Evolutionary conservation across 92 coral and sea anemone genomes (phyloP), one percentile per base, ranked within the genome.

Genomic region (Anthopleura xanthogrammica): DNA sequence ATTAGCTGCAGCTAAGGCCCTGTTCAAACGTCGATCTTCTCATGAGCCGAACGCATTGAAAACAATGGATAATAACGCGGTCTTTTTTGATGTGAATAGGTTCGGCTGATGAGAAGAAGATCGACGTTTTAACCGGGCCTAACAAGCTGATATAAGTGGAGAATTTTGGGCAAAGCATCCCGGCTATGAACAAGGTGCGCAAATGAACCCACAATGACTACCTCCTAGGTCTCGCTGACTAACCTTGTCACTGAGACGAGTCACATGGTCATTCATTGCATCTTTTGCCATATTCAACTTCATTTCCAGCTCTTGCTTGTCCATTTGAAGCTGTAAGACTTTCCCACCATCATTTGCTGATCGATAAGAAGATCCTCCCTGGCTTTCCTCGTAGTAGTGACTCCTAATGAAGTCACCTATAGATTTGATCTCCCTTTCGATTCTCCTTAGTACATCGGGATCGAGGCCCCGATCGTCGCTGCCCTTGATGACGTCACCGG

Each of bases 221-320:
- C 58, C 2, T 54, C 58, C 58, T 1, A 54, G 9, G 50, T 46
- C 50, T 46, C 50, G 50, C 9, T 62, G 14, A 2, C 75, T 2
- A 22, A 95, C 98, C 94, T 95, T 93, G 8, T 94, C 95, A 70
- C 88, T 95, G 40, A 94, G 89, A 2, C 87, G 90, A 24, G 77
- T 86, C 52, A 94, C 92, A 77, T 95, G 94, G 50, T 92, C 98
- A 77, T 81, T 86, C 96, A 95, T 87, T 24, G 94, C 98, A 6
- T 91, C 90, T 71, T 89, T 88, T 1, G 94, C 98, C 60, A 92
- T 85, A 79, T 85, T 83, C 24, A 95, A 85, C 81, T 95, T 95
- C 77, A 85, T 87, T 78, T 95, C 96, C 77, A 95, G 80, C 77
- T 95, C 95, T 66, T 90, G 88, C 86, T 94, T 95, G 19, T 95